phyloP scores from a whole-genome alignment of 2,113 vertebrate species.

The Hypanus sabinus region DNA sequence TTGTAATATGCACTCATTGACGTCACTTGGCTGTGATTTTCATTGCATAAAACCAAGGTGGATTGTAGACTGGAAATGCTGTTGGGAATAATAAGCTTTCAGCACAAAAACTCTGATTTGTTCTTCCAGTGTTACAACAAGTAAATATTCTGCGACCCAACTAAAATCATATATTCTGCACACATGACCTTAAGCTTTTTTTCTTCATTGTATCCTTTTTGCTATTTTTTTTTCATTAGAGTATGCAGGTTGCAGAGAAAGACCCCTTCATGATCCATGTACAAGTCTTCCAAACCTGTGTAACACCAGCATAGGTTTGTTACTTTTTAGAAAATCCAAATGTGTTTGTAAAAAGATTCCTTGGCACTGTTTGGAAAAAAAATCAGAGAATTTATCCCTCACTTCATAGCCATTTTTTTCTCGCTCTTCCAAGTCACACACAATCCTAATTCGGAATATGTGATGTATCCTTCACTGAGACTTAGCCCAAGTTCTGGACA shows the following conservation, averaged over 20 bases:
- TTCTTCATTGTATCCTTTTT: not conserved
- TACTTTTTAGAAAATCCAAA: not conserved
- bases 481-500: no score
- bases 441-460: no score
- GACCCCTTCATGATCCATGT: not conserved
- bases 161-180: not conserved
- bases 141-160: not conserved
- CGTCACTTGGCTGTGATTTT: constrained; percentile 16
- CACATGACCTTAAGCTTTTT: not conserved
- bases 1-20: constrained; percentile 30
- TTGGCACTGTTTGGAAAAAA: no score
- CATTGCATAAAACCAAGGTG: not conserved
- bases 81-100: constrained; percentile 14
- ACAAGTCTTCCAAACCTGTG: no score
- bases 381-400: no score
- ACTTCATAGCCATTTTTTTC: no score
- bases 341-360: not conserved
- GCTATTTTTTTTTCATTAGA: not conserved
- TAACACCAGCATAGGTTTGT: not conserved
- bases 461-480: no score
- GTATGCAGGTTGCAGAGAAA: not conserved
- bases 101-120: constrained; percentile 19
- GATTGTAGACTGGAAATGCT: not conserved
- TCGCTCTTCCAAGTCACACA: no score
- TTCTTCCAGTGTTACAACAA: constrained; percentile 7